These are phyloP conservation scores for Flexamia atlantica DNA, from an alignment of 2,888 invertebrate genomes.

Conservation along the genomic window DNA sequence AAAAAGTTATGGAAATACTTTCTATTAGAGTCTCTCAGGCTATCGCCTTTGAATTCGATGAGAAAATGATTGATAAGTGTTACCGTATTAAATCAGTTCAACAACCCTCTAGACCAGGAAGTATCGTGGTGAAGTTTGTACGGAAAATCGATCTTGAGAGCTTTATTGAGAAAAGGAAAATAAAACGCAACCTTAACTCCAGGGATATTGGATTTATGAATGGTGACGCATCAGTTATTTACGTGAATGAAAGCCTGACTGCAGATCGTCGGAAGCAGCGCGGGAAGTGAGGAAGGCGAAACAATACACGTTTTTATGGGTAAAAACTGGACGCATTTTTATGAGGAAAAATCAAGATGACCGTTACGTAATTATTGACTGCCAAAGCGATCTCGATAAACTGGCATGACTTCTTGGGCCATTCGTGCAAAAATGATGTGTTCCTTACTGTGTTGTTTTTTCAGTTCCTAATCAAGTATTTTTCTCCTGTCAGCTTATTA, in stretches of 20 bases:
- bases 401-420: too few species aligned
- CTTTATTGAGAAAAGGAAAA: neutral
- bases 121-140: constrained; percentile 17
- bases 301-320: constrained; percentile 48
- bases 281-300: constrained; percentile 18
- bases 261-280: constrained; percentile 29
- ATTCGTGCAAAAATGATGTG: too few species aligned
- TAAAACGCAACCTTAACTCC: constrained; percentile 29
- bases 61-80: constrained; percentile 31
- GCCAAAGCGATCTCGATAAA: constrained; percentile 2
- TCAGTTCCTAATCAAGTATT: too few species aligned
- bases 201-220: constrained; percentile 24
- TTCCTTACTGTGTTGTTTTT: too few species aligned
- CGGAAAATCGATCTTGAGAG: constrained; percentile 28
- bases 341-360: constrained; percentile 28
- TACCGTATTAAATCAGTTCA: constrained; percentile 18
- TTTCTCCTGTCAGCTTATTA: too few species aligned
- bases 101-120: neutral
- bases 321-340: constrained; percentile 29
- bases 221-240: constrained; percentile 24
- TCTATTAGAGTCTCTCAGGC: constrained; percentile 11
- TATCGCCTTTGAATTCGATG: neutral
- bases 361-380: neutral
- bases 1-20: neutral
- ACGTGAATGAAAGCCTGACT: constrained; percentile 26